These are phyloP conservation scores for Boulengerochromis microlepis DNA, from an alignment of 2,113 vertebrate species.

Conservation along the genomic window DNA sequence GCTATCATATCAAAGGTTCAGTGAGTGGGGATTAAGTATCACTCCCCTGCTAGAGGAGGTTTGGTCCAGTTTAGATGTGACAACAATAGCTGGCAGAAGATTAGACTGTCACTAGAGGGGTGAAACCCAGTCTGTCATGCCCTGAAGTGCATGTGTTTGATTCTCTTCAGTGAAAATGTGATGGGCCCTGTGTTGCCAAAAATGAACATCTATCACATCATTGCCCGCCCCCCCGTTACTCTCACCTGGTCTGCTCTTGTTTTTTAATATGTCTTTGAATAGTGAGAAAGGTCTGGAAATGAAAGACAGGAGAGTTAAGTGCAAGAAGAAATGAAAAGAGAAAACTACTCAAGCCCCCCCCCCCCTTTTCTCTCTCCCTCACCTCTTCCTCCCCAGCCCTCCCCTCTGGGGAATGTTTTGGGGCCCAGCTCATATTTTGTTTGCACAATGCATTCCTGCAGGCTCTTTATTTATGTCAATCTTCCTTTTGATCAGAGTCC, in stretches of 20 bases:
- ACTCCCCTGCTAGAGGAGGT: slow-evolving; percentile 45
- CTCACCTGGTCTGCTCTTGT: not conserved
- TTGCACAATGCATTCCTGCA: slow-evolving; percentile 79
- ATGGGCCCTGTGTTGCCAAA: slow-evolving; percentile 16
- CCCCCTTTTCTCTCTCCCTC: not conserved
- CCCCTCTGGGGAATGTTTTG: slow-evolving; percentile 72
- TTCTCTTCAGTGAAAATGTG: slow-evolving; percentile 40
- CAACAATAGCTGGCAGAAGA: slow-evolving; percentile 64
- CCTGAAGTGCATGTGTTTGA: slow-evolving; percentile 38
- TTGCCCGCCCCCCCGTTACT: not conserved
- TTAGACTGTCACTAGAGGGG: slow-evolving; percentile 57
- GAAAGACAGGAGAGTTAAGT: slow-evolving; percentile 39
- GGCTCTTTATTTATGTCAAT: slow-evolving; percentile 81
- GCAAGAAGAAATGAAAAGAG: slow-evolving; percentile 39
- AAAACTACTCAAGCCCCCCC: slow-evolving; percentile 1
- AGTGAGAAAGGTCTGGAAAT: slow-evolving; percentile 32
- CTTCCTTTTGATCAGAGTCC: slow-evolving; percentile 75
- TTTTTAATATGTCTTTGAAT: slow-evolving; percentile 18
- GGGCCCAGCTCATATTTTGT: slow-evolving; percentile 78
- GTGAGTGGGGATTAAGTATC: slow-evolving; percentile 67
- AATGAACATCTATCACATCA: not conserved
- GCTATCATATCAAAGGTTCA: slow-evolving; percentile 72
- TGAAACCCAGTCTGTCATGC: slow-evolving; percentile 54
- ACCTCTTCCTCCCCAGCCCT: slow-evolving; percentile 24
- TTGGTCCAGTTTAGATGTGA: slow-evolving; percentile 63